A percentile compares a stretch with the other conserved stretches of the same genome.
These are phyloP conservation scores for Vidua macroura DNA, from an alignment of 2,113 vertebrate genomes.

Conservation along the genomic window DNA sequence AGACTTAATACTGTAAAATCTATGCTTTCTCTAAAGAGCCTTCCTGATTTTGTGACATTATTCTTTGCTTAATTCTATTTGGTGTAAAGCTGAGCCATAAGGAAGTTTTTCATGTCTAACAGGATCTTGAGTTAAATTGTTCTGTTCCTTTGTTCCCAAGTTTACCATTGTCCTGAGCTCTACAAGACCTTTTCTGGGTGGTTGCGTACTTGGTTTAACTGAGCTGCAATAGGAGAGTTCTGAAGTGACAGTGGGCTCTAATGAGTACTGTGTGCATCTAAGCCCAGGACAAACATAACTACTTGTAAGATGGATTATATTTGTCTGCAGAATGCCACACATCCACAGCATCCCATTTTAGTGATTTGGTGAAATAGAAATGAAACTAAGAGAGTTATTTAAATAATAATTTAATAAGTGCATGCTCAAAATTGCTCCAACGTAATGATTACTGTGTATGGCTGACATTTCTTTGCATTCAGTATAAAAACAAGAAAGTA, in stretches of 20 bases:
- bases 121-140: background rate
- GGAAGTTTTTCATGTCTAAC: background rate
- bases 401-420: background rate
- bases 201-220: background rate
- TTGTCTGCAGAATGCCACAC: background rate
- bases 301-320: background rate
- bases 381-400: background rate
- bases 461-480: background rate
- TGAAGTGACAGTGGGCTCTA: background rate
- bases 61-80: background rate
- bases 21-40: background rate
- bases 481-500: background rate
- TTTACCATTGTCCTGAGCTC: background rate
- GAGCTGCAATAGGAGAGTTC: background rate
- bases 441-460: background rate
- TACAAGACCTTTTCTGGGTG: background rate
- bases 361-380: background rate
- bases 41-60: background rate
- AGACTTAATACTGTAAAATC: background rate
- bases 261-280: accelerated
- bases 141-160: background rate
- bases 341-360: background rate
- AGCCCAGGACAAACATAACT: background rate
- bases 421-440: background rate
- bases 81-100: background rate